Conservation (phyloP, 2,888 invertebrate species). For the Arge pagana region DNA sequence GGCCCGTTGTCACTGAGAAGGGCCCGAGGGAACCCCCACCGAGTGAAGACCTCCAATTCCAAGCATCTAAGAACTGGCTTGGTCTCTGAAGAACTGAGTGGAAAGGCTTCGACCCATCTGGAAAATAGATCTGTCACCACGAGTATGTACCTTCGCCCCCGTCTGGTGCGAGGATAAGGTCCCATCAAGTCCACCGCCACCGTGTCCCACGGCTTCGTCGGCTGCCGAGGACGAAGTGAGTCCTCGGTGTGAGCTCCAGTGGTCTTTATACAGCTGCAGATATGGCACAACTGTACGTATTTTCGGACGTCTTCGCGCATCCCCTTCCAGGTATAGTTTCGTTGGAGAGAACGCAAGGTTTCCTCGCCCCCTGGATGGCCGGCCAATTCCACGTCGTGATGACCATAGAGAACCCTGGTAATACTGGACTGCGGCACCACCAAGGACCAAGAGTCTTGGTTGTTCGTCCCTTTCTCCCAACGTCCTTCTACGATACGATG, state of each 20-base stretch:
- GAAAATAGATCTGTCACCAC: slow-evolving; percentile 35
- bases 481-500: not conserved
- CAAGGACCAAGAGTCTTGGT: not conserved
- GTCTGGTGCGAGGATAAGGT: slow-evolving; percentile 26
- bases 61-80: not conserved
- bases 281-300: not conserved
- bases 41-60: slow-evolving; percentile 25
- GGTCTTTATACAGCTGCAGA: not conserved
- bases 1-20: slow-evolving; percentile 22
- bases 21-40: slow-evolving; percentile 17
- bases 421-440: not conserved
- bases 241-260: not conserved
- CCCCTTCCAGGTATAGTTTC: not conserved
- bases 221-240: not conserved
- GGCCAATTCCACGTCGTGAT: not conserved
- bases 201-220: slow-evolving; percentile 12
- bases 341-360: not conserved
- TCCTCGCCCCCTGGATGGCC: not conserved
- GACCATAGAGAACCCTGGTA: not conserved
- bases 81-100: slow-evolving; percentile 15
- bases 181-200: slow-evolving; percentile 30
- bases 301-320: not conserved
- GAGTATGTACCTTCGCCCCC: slow-evolving; percentile 26
- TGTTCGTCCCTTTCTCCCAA: not conserved
- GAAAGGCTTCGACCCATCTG: slow-evolving; percentile 36